A percentile compares a stretch with the other conserved stretches of the same genome.
Conservation (phyloP, 2,888 invertebrate genomes). For the Hydrotaea diabolus region DNA sequence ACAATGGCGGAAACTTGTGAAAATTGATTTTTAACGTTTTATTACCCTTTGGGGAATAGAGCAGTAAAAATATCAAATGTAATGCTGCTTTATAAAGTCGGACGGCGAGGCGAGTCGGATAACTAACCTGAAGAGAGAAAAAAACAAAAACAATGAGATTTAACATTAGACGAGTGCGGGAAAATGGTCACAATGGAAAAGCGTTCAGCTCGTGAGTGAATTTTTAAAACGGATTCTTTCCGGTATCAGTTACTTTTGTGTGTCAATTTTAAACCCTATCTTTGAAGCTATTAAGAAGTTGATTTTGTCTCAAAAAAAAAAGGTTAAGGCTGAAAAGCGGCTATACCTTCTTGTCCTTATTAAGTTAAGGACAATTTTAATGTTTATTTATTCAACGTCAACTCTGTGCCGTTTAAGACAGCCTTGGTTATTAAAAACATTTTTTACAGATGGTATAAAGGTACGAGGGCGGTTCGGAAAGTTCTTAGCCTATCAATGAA, state of each 20-base stretch:
- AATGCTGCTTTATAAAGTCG: not conserved
- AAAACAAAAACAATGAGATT: not conserved
- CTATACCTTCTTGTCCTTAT: too few species aligned
- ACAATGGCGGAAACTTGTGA: conserved; percentile 11
- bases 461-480: too few species aligned
- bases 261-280: not conserved
- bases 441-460: too few species aligned
- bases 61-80: conserved; percentile 5
- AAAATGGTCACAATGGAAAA: not conserved
- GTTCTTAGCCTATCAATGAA: too few species aligned
- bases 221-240: conserved; percentile 4
- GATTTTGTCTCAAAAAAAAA: too few species aligned
- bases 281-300: too few species aligned
- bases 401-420: too few species aligned
- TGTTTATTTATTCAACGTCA: too few species aligned
- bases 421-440: too few species aligned
- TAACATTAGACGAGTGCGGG: not conserved
- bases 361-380: too few species aligned
- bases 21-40: conserved; percentile 66
- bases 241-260: not conserved
- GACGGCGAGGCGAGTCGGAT: not conserved
- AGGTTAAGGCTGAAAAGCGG: not conserved
- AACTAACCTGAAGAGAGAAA: too few species aligned
- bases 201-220: not conserved
- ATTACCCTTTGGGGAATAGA: conserved; percentile 55